Conservation (phyloP, 2,113 vertebrate species). For the Hydrochoerus hydrochaeris region DNA sequence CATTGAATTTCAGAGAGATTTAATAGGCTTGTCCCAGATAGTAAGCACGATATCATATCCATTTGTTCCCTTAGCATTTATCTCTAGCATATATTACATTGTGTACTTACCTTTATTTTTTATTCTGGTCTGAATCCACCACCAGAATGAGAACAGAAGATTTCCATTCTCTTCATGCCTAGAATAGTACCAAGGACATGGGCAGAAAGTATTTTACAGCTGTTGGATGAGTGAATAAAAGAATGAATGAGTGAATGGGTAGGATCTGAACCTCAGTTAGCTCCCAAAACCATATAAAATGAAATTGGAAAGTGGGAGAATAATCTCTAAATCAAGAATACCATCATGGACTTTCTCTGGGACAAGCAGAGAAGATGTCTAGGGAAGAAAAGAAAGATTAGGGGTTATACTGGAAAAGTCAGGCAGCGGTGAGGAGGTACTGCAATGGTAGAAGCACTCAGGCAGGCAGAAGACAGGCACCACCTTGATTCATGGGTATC, state of each 20-base stretch:
- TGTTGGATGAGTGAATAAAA: not conserved
- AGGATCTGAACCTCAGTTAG: not conserved
- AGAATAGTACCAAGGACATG: not conserved
- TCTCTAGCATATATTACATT: not conserved
- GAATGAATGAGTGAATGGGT: not conserved
- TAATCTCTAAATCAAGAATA: not conserved
- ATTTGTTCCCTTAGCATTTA: not conserved
- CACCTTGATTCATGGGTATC: not conserved
- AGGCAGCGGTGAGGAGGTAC: not conserved
- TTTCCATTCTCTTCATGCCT: not conserved
- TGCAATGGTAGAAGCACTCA: not conserved
- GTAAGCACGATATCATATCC: not conserved
- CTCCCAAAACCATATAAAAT: not conserved
- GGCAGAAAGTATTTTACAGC: not conserved
- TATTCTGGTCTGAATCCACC: not conserved
- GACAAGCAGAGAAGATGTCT: not conserved
- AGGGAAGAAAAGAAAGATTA: constrained; percentile 4
- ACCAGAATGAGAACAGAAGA: not conserved
- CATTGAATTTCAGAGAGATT: not conserved
- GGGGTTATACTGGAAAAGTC: not conserved
- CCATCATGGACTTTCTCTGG: not conserved
- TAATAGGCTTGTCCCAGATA: not conserved
- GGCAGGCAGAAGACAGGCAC: not conserved
- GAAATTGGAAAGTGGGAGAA: not conserved
- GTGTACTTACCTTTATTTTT: constrained; percentile 3